Base-by-base conservation (phyloP, 2,113 vertebrate species). In the Macaca nemestrina region DNA sequence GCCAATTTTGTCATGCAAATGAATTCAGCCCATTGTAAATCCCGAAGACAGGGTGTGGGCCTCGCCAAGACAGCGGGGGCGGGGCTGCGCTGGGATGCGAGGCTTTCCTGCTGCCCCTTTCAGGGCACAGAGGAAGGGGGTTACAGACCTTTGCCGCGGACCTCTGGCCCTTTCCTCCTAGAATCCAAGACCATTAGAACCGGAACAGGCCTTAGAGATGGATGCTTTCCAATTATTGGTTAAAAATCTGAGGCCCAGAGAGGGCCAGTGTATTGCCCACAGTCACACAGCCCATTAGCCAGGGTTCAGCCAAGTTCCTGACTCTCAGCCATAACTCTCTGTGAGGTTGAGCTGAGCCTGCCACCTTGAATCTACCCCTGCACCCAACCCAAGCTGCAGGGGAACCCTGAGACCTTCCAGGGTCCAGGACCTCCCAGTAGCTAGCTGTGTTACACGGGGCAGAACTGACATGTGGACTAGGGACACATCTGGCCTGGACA, bases 1-100 rank as follows among this genome's bases (percentile, higher is more conserved):
- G 99, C 99, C 99, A 99, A 99, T 99, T 99, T 99, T 99, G 99
- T 99, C 99, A 99, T 99, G 99, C 99, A 99, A 99, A 99, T 99
- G 99, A 99, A 99, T 99, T 98, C 98, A 98, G 99, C 98, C 99
- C 98, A 99, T 99, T 99, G 99, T 99, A 99, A 99, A 99, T 99
- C 98, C 98, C 95, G 95, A 95, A 91, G 98, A 98, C 89, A 98
- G 98, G 98, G 98, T 97, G 98, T 96, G 97, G 98, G 99, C 99
- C 99, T 99, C 99, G 95, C 98, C 97, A 98, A 98, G 98, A 98
- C 98, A 94, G 98, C 95, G 97, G 98, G 97, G 97, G 97, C 89
- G 98, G 98, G 93, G 92, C 94, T 94, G 97, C 52, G 3, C 55
- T 2, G 48, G 61, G 57, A 68, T 48, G 0, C 5, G 68, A 64